Evolutionary conservation across 2,113 vertebrate genomes (phyloP).

Genomic region (Cavia porcellus): DNA sequence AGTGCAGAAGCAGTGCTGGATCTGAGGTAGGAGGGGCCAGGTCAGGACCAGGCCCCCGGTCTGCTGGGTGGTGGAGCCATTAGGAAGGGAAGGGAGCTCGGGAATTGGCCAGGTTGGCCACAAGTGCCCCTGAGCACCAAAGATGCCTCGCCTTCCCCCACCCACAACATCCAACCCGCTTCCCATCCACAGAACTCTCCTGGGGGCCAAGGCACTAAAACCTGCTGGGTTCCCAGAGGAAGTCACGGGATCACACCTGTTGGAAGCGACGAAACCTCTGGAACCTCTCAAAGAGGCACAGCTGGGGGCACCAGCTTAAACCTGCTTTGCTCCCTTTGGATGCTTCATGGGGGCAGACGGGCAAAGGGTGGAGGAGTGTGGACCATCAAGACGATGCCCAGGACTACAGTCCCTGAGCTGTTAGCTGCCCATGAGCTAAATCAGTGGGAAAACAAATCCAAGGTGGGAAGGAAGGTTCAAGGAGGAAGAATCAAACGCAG

Average conservation of each 20-base stretch:
- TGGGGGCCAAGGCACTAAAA: not conserved
- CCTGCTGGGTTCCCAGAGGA: not conserved
- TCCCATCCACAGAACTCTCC: not conserved
- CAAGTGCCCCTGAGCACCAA: not conserved
- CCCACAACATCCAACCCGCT: too few relatives aligned
- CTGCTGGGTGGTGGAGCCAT: fast-evolving
- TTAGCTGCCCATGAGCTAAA: not conserved
- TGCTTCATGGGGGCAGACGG: slow-evolving; percentile 26
- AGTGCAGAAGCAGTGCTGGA: not conserved
- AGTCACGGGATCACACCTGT: not conserved
- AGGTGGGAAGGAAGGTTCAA: slow-evolving; percentile 43
- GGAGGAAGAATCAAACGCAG: not conserved
- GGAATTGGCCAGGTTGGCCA: not conserved
- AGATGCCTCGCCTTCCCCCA: not conserved
- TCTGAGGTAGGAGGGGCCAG: not conserved
- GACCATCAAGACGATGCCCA: slow-evolving; percentile 88
- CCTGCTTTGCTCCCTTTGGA: slow-evolving; percentile 92
- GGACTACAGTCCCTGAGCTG: slow-evolving; percentile 78
- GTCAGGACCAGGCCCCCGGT: not conserved
- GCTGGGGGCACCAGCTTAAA: slow-evolving; percentile 89
- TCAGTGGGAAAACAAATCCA: slow-evolving; percentile 26
- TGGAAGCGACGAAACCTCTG: slow-evolving; percentile 85
- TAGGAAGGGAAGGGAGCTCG: not conserved
- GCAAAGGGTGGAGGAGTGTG: slow-evolving; percentile 43
- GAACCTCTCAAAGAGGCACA: slow-evolving; percentile 87